phyloP scores from a whole-genome alignment of 2,113 vertebrate species.

The Corythornis cristatus region DNA sequence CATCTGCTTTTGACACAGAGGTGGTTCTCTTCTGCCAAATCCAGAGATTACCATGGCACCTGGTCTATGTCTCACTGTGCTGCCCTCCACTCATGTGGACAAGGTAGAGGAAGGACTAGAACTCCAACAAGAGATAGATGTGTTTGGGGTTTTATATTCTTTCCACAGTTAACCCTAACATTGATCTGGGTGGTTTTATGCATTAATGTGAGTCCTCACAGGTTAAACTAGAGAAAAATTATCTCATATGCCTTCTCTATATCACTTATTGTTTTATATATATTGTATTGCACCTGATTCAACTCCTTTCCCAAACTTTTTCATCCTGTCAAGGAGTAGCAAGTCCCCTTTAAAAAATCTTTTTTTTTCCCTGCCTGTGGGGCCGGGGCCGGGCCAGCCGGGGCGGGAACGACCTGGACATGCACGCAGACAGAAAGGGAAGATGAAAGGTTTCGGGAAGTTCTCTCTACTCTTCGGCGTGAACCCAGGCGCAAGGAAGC shows the following conservation, averaged over 20 bases:
- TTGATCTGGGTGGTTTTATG: background rate
- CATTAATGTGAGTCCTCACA: background rate
- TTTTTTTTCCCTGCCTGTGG: background rate
- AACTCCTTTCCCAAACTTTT: background rate
- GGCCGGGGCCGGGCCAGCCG: too few relatives aligned
- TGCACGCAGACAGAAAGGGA: too few relatives aligned
- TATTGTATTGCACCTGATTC: background rate
- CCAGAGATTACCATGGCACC: background rate
- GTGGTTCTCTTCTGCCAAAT: background rate
- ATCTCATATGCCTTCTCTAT: background rate
- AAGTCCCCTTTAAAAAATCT: too few relatives aligned
- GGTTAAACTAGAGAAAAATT: background rate
- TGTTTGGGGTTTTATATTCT: background rate
- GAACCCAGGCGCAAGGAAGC: too few relatives aligned
- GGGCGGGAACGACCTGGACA: too few relatives aligned
- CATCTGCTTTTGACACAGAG: background rate
- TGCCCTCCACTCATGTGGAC: background rate
- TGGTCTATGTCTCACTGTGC: rapidly evolving
- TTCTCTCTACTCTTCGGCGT: too few relatives aligned
- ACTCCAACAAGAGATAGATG: background rate
- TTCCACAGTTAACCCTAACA: background rate
- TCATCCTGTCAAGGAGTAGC: too few relatives aligned
- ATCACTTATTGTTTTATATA: background rate
- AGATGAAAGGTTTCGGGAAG: too few relatives aligned
- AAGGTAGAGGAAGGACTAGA: background rate